Base-by-base conservation (phyloP, 2,113 vertebrate species). In the Pseudorhombus dupliciocellatus region DNA sequence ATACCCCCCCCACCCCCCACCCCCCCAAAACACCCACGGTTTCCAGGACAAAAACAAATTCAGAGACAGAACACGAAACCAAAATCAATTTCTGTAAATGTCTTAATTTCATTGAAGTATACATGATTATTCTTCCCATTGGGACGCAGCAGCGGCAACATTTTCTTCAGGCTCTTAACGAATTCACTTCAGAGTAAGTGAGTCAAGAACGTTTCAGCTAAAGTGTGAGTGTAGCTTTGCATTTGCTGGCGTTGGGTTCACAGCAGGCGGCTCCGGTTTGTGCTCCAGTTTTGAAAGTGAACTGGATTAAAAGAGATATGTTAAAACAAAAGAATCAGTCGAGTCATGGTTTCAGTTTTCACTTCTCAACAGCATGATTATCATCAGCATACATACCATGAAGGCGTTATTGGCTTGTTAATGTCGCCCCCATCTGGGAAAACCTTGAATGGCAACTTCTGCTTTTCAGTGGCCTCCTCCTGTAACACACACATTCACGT, bases 211-310 rank as follows among this genome's bases (percentile, higher is more conserved):
- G 65, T 22, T 51, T 26, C 8, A 25, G 25, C 20, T 66, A 57
- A 30, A 10, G 31, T 21, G 31, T 53, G 25, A 64, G 16, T 51
- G 9, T n/a, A 25, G 9, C 14, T 15, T 21, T 2, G 11, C 7
- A 81, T 87, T 85, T 70, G 91, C 92, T 73, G 84, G 9, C 67
- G 20, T 55, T 88, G 81, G 11, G 70, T 78, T 79, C 52, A 91
- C 87, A 44, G 85, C 80, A 0, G 95, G 92, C 28, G 94, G 92
- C 25, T 96, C 91, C 0, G 96, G 92, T 0, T 60, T 89, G 79
- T 97, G 95, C 56, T 95, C 95, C 87, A 95, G 90, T 71, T 76
- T 90, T 64, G 93, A 94, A 67, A 94, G 79, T 7, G 73, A 71
- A 56, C 96, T 97, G 90, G 2, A 74, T n/a, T n/a, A n/a, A 46